Evolutionary conservation across 2,888 invertebrate genomes (phyloP).

Genomic region (Drosophila cyrtoloma): DNA sequence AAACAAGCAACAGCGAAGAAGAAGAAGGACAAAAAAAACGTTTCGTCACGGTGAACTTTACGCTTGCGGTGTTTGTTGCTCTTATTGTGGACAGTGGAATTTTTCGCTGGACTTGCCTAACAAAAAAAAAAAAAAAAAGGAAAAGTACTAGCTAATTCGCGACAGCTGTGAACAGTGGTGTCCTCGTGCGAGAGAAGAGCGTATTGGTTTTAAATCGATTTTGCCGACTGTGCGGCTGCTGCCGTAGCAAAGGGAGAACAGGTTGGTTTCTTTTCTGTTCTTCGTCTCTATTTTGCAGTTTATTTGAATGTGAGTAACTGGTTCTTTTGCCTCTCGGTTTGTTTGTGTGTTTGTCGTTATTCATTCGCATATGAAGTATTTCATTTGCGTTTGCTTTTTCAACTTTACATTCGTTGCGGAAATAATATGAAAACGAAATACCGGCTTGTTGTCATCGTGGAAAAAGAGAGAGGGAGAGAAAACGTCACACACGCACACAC

Average conservation of each 20-base stretch:
- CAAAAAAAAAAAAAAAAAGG: background rate
- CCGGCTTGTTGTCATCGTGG: slow-evolving; percentile 74
- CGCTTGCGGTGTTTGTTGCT: slow-evolving; percentile 36
- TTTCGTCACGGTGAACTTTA: slow-evolving; percentile 70
- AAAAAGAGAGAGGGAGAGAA: slow-evolving; percentile 25
- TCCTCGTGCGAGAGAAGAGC: slow-evolving; percentile 35
- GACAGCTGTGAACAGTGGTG: slow-evolving; percentile 24
- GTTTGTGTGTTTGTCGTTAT: slow-evolving; percentile 26
- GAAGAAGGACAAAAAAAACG: slow-evolving; percentile 42
- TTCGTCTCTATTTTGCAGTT: slow-evolving; percentile 33
- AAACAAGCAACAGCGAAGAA: slow-evolving; percentile 32
- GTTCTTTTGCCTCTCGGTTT: slow-evolving; percentile 45
- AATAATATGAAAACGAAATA: slow-evolving; percentile 70
- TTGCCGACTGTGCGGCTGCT: slow-evolving; percentile 63
- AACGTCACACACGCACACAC: slow-evolving; percentile 11
- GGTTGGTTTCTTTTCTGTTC: slow-evolving; percentile 63
- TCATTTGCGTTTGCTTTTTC: slow-evolving; percentile 56
- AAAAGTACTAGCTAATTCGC: slow-evolving; percentile 12
- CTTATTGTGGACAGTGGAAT: slow-evolving; percentile 36
- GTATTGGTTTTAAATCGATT: slow-evolving; percentile 78
- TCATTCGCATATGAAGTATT: slow-evolving; percentile 47
- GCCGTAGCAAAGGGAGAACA: slow-evolving; percentile 59
- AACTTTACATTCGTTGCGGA: slow-evolving; percentile 69
- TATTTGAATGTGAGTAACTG: slow-evolving; percentile 63
- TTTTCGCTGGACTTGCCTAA: slow-evolving; percentile 20